Conservation (phyloP, 2,113 vertebrate species). For the Dascyllus trimaculatus region DNA sequence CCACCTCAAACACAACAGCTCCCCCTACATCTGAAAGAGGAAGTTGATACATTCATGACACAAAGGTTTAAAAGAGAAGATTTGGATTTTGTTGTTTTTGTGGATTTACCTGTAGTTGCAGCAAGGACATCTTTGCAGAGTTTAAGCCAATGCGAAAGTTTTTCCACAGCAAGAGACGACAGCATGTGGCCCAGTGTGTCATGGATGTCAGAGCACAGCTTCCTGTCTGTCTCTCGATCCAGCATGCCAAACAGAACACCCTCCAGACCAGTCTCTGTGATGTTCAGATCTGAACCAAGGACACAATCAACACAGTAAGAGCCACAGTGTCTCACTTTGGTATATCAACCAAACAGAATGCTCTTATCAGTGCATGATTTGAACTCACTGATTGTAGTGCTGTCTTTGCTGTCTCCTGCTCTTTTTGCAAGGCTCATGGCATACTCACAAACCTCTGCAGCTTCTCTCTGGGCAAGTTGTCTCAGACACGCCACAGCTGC, state of each 20-base stretch:
- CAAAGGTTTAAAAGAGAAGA: neutral
- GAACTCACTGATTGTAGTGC: constrained; percentile 88
- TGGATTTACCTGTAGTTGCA: constrained; percentile 91
- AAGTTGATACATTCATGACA: neutral
- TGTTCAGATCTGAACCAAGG: constrained; percentile 87
- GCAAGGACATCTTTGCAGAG: constrained; percentile 98
- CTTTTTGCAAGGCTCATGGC: constrained; percentile 96
- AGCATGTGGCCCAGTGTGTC: constrained; percentile 99
- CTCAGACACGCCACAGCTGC: constrained; percentile 96
- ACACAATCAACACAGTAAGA: constrained; percentile 1
- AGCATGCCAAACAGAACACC: constrained; percentile 98
- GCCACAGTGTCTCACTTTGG: neutral
- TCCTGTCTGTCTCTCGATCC: constrained; percentile 96
- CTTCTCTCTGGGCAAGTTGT: constrained; percentile 96
- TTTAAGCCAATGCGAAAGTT: constrained; percentile 97
- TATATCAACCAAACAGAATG: neutral
- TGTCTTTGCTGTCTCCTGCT: constrained; percentile 91
- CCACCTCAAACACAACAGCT: constrained; percentile 86
- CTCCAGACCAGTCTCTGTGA: constrained; percentile 97
- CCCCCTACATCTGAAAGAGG: constrained; percentile 88
- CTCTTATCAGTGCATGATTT: neutral
- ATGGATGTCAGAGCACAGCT: constrained; percentile 97
- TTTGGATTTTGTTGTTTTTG: neutral
- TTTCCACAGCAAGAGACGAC: constrained; percentile 95
- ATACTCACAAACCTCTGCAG: constrained; percentile 96